Base-by-base conservation (phyloP, 1,140 invertebrate genomes). In the Sipha flava region DNA sequence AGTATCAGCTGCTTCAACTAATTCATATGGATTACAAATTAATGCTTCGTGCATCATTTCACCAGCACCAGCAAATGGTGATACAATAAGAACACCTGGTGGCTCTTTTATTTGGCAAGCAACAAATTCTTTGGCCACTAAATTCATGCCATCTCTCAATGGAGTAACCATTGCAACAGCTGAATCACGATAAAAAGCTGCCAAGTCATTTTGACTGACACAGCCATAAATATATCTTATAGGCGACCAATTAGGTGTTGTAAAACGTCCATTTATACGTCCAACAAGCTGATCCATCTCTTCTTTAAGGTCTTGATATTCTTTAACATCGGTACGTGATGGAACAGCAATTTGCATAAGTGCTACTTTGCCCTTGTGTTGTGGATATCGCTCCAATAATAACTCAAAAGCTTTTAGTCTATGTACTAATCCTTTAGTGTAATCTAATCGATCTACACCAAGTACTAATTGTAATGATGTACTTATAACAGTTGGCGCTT, bases 91-190 rank as follows among this genome's bases (percentile, higher is more conserved):
- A 0, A 97, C 95, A 16, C 95, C 95, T 0, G 93, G 91, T 0
- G 93, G 90, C 14, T 90, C 90, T 82, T 94, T 94, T 7, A 95
- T 95, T 86, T 96, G 94, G 84, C 94, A 96, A 10, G 94, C 94
- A 3, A 96, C 94, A 83, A 95, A 96, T 85, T 97, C 95, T 85
- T 97, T 96, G 6, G 94, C 94, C 0, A 96, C 94, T 57, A 97
- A 87, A 86, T 97, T 97, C 95, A 97, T 97, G 40, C 95, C 95
- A 84, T 96, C 95, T 57, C 94, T 87, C 0, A 96, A 85, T 0
- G 94, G 94, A 0, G 94, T 96, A 0, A 96, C 94, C 31, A 96
- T 85, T 29, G 92, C 94, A 0, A 97, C 93, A 0, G 93, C 91
- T 0, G 94, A 90, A 83, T 95, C 94, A 21, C 94, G 87, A 85